Base-by-base conservation (phyloP, 1,140 invertebrate genomes). In the Dicyema japonicum region DNA sequence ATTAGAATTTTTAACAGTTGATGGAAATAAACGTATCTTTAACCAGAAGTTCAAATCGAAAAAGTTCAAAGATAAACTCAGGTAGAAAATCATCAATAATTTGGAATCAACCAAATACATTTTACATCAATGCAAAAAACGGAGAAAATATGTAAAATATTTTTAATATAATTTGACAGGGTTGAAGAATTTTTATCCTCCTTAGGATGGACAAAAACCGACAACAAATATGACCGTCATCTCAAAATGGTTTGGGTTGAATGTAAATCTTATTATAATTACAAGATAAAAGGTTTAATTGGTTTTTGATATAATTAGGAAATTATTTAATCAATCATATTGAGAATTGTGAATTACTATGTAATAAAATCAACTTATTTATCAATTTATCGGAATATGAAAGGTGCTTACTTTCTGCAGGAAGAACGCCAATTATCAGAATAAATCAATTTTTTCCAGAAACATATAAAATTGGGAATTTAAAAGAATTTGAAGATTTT, bases 281-380 rank as follows among this genome's bases (percentile, higher is more conserved):
- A n/a, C n/a, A n/a, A n/a, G n/a, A n/a, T n/a, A n/a, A n/a, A n/a
- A n/a, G n/a, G n/a, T n/a, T n/a, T n/a, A n/a, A n/a, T n/a, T n/a
- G n/a, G n/a, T n/a, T n/a, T n/a, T n/a, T n/a, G n/a, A n/a, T n/a
- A n/a, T n/a, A n/a, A n/a, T 12, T 15, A 27, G 26, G 26, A 34
- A 48, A 51, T 9, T 49, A 52, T 30, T 26, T 54, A 18, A 44
- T 54, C 12, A 54, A 54, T 33, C 49, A 50, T 31, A 45, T 54
- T 12, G 46, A 46, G 4, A 54, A 51, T 34, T 44, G 43, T 21
- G 33, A 43, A 22, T 34, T 50, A 9, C 35, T 54, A 18, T 51
- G 46, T 21, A 54, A 52, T 34, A 54, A 54, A 35, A 34, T 51
- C 3, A 43, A 47, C 14, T 34, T 54, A 4, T 16, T 27, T 5